Conservation (phyloP, 2,888 invertebrate species). For the Celastrina argiolus region DNA sequence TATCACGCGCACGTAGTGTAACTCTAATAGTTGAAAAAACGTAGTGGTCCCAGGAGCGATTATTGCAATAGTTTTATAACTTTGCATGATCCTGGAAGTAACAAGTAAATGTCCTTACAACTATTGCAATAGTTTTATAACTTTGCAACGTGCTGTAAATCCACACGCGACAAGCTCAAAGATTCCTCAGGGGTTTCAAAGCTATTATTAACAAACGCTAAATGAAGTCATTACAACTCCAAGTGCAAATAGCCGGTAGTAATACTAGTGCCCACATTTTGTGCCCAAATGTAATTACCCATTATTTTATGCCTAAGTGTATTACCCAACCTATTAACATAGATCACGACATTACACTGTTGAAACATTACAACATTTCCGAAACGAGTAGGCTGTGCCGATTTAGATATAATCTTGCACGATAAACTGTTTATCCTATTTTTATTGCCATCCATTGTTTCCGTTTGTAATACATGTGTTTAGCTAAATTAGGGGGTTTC, state of each 20-base stretch:
- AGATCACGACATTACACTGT: conserved; percentile 11
- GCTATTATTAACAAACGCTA: neutral
- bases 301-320: neutral
- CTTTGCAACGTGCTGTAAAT: neutral
- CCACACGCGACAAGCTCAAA: neutral
- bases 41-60: no score
- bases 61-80: no score
- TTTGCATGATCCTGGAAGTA: no score
- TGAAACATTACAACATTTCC: conserved; percentile 25
- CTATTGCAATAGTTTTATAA: no score
- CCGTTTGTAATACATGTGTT: neutral
- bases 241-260: neutral
- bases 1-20: no score
- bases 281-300: conserved; percentile 5
- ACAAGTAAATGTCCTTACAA: no score
- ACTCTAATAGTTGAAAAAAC: no score
- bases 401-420: conserved; percentile 31
- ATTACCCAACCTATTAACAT: conserved; percentile 11
- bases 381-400: conserved; percentile 26
- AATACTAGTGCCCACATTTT: neutral
- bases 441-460: conserved; percentile 36
- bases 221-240: neutral
- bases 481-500: neutral
- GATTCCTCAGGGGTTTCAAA: neutral
- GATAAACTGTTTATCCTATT: conserved; percentile 27